Evolutionary conservation across 2,113 vertebrate species (phyloP).

Genomic region (Semicossyphus pulcher): DNA sequence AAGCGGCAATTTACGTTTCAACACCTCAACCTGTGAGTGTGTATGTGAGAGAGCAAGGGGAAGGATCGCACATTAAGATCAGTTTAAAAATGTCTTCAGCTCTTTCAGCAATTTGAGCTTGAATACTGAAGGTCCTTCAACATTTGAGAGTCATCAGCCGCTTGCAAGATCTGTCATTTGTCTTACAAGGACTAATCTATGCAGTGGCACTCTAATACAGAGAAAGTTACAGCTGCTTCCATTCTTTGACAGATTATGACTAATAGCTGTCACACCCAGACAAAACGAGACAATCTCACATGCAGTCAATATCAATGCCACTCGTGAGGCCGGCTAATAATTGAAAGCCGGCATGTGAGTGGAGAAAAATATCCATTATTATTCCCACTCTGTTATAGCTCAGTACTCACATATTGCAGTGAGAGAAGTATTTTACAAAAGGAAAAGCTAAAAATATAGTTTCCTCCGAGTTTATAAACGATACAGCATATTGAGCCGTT

Average conservation of each 20-base stretch:
- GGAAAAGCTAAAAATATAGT: background rate
- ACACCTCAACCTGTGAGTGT: background rate
- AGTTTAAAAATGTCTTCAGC: too few relatives aligned
- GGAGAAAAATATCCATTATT: constrained; percentile 9
- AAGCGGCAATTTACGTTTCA: too few relatives aligned
- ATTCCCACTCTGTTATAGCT: background rate
- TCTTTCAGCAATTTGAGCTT: too few relatives aligned
- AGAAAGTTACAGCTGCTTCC: constrained; percentile 40
- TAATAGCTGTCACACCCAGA: constrained; percentile 38
- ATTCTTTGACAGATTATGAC: constrained; percentile 33
- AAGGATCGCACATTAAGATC: too few relatives aligned
- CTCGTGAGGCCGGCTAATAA: constrained; percentile 18
- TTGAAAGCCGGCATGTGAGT: background rate
- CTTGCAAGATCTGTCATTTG: constrained; percentile 15
- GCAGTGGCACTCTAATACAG: constrained; percentile 24
- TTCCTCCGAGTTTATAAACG: constrained; percentile 34
- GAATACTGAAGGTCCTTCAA: constrained; percentile 15
- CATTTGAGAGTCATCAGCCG: constrained; percentile 29
- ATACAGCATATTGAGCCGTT: constrained; percentile 35
- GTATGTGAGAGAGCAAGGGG: background rate
- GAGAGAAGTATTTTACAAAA: background rate
- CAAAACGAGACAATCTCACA: constrained; percentile 6
- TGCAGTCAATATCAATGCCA: constrained; percentile 34
- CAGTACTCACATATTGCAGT: constrained; percentile 15
- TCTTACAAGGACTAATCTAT: constrained; percentile 39